Conservation (phyloP, 2,113 vertebrate species). For the Pseudopodoces humilis region DNA sequence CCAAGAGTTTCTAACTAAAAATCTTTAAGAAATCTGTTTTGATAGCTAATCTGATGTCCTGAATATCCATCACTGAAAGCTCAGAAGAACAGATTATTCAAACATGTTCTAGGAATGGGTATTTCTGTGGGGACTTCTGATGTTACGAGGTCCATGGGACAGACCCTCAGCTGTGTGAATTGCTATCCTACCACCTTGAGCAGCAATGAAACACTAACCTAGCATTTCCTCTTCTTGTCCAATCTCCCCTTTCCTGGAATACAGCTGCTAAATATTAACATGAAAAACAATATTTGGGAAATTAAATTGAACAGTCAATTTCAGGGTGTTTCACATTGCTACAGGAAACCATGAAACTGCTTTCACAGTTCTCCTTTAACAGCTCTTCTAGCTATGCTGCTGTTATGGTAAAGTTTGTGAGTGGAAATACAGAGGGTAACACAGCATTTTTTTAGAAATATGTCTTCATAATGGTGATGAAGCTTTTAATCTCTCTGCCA, state of each 20-base stretch:
- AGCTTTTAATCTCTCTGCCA: neutral
- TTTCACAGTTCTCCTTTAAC: neutral
- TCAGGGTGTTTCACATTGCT: neutral
- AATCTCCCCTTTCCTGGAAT: neutral
- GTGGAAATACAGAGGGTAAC: neutral
- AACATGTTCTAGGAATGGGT: rapidly evolving
- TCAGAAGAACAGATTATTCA: neutral
- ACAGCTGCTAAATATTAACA: neutral
- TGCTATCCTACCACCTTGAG: neutral
- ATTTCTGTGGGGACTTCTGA: neutral
- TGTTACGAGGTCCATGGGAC: neutral
- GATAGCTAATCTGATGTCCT: neutral
- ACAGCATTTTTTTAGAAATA: neutral
- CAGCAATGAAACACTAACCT: neutral
- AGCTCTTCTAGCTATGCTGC: neutral
- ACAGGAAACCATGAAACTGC: neutral
- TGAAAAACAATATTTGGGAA: neutral
- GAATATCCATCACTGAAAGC: neutral
- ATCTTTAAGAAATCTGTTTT: neutral
- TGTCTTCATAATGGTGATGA: neutral
- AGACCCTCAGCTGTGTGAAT: neutral
- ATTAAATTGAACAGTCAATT: neutral
- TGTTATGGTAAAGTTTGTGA: neutral
- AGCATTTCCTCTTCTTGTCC: neutral
- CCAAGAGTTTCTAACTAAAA: neutral